phyloP scores from a whole-genome alignment of 2,113 vertebrate species.

The Varanus komodoensis region DNA sequence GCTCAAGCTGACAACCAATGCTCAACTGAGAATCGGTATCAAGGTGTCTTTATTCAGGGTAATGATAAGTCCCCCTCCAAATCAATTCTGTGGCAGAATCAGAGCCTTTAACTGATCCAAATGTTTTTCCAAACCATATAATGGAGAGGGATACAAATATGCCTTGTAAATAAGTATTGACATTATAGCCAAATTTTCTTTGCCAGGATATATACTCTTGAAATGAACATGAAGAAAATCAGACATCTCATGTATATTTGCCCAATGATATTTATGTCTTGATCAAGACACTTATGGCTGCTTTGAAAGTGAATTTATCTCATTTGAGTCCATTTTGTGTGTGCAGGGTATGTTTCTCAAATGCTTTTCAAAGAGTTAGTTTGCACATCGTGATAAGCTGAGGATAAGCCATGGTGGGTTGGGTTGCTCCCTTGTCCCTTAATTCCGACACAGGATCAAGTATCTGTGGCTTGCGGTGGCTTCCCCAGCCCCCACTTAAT shows the following conservation, averaged over 20 bases:
- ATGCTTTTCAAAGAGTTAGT: neutral
- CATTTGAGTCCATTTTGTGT: neutral
- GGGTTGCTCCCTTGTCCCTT: too few species aligned
- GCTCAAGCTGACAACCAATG: neutral
- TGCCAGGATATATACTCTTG: neutral
- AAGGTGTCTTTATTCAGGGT: neutral
- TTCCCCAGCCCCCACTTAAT: too few species aligned
- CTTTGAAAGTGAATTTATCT: neutral
- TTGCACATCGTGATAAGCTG: too few species aligned
- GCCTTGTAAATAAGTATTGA: neutral
- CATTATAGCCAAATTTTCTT: neutral
- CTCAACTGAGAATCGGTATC: neutral
- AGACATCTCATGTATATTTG: neutral
- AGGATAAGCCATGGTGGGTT: too few species aligned
- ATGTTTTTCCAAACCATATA: neutral
- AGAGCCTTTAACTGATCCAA: neutral
- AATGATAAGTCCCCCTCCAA: neutral
- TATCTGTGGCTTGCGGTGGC: too few species aligned
- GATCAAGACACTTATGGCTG: neutral
- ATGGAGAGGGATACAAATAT: neutral
- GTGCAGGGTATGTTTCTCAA: neutral
- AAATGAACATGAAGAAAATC: neutral
- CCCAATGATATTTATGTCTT: neutral
- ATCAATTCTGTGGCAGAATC: neutral
- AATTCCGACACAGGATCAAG: too few species aligned